These are phyloP conservation scores for Gymnothorax javanicus DNA, from an alignment of 2,797 vertebrate species.

Conservation along the genomic window DNA sequence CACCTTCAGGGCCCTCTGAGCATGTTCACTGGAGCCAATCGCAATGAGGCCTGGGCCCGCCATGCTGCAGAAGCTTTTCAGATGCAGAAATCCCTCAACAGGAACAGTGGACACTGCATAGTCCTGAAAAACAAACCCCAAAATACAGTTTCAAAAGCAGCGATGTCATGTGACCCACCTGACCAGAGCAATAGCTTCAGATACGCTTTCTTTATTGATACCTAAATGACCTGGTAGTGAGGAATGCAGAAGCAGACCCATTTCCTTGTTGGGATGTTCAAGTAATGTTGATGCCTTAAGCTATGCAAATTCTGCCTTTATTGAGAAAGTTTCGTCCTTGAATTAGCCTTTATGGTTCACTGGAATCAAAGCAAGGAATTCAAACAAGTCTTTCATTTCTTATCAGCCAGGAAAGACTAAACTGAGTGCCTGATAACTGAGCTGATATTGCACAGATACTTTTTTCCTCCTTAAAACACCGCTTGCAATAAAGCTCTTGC, in stretches of 20 bases:
- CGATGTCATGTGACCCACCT: slow-evolving; percentile 43
- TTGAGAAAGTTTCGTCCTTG: slow-evolving; percentile 17
- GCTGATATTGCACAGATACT: slow-evolving; percentile 39
- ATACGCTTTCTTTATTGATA: slow-evolving; percentile 33
- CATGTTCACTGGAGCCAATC: slow-evolving; percentile 91
- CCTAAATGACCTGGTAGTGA: slow-evolving; percentile 18
- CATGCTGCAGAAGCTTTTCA: slow-evolving; percentile 98
- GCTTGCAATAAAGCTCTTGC: neutral
- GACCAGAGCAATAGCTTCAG: slow-evolving; percentile 26
- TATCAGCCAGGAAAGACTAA: slow-evolving; percentile 39
- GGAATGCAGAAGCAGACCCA: neutral
- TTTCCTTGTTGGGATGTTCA: neutral
- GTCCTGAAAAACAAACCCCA: slow-evolving; percentile 74
- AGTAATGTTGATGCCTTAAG: neutral
- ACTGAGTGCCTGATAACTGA: neutral
- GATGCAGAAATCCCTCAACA: slow-evolving; percentile 81
- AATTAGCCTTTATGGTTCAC: slow-evolving; percentile 36
- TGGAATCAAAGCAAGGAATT: slow-evolving; percentile 48
- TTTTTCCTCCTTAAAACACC: slow-evolving; percentile 17
- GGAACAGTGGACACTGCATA: slow-evolving; percentile 96
- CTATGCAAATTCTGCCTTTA: neutral
- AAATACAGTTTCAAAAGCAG: slow-evolving; percentile 24
- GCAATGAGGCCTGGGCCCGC: slow-evolving; percentile 92
- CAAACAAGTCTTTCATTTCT: slow-evolving; percentile 36
- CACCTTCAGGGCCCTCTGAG: slow-evolving; percentile 96